These are phyloP conservation scores for Sebastes minor DNA, from an alignment of 2,797 vertebrate species.

Conservation along the genomic window DNA sequence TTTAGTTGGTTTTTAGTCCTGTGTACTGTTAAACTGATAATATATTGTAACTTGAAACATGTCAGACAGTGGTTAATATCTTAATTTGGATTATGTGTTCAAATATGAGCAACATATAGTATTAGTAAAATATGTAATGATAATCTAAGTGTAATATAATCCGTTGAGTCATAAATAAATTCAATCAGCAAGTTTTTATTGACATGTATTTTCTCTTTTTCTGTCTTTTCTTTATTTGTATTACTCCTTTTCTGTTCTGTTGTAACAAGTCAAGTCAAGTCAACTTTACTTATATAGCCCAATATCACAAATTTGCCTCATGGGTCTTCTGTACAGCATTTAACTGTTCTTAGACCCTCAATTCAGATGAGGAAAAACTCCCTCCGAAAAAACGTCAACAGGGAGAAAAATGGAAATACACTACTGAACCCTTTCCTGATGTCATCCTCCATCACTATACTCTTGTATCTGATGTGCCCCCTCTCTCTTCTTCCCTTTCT, in stretches of 20 bases:
- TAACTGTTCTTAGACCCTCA: too few relatives aligned
- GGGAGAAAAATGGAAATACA: neutral
- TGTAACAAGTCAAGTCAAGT: neutral
- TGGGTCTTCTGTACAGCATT: too few relatives aligned
- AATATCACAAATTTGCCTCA: too few relatives aligned
- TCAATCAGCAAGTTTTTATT: neutral
- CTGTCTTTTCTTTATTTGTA: neutral
- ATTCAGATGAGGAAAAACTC: too few relatives aligned
- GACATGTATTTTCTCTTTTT: neutral
- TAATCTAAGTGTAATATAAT: neutral
- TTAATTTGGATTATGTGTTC: neutral
- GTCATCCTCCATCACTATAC: neutral
- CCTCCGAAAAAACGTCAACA: neutral
- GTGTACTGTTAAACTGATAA: neutral
- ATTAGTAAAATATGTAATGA: neutral
- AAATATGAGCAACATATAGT: neutral
- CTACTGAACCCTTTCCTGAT: neutral
- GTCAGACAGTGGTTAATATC: neutral
- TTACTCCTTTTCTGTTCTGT: neutral
- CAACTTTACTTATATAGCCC: neutral
- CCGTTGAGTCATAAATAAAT: neutral
- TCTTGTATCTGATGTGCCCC: neutral
- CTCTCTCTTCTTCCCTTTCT: neutral
- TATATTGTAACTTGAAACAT: neutral
- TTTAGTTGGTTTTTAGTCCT: neutral